Percentiles rank a stretch among this genome's conserved stretches.
Conservation (phyloP, 2,797 vertebrate species). For the Sardinella longiceps region DNA sequence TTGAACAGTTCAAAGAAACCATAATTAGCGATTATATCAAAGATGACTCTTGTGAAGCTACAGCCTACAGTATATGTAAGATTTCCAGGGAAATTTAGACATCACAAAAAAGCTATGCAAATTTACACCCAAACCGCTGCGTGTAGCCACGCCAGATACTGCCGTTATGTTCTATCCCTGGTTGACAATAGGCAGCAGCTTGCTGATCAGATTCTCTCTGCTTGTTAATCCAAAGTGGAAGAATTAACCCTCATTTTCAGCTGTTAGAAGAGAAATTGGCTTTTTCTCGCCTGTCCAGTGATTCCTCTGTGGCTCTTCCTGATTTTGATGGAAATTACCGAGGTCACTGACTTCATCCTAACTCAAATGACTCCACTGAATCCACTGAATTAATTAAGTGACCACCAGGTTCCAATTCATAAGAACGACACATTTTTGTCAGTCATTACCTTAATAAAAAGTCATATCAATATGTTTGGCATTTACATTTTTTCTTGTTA, state of each 20-base stretch:
- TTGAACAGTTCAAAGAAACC: background rate
- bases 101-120: background rate
- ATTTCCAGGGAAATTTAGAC: background rate
- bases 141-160: slow-evolving; percentile 82
- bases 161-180: slow-evolving; percentile 93
- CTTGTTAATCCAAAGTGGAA: slow-evolving; percentile 95
- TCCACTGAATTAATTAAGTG: slow-evolving; percentile 17
- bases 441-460: slow-evolving; percentile 5
- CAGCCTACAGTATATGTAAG: background rate
- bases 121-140: background rate
- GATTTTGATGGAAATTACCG: slow-evolving; percentile 80
- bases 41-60: background rate
- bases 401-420: slow-evolving; percentile 4
- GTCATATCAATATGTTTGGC: background rate
- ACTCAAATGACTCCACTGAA: slow-evolving; percentile 18
- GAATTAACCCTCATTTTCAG: slow-evolving; percentile 98
- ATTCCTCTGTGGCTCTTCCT: slow-evolving; percentile 22
- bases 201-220: slow-evolving; percentile 94
- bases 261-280: slow-evolving; percentile 91
- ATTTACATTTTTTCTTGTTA: background rate
- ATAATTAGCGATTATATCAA: background rate
- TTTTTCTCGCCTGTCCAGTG: slow-evolving; percentile 55
- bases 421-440: background rate
- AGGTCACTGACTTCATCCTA: slow-evolving; percentile 76
- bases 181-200: slow-evolving; percentile 90